phyloP scores from a whole-genome alignment of 2,888 invertebrate genomes.

The Diaprepes abbreviatus region DNA sequence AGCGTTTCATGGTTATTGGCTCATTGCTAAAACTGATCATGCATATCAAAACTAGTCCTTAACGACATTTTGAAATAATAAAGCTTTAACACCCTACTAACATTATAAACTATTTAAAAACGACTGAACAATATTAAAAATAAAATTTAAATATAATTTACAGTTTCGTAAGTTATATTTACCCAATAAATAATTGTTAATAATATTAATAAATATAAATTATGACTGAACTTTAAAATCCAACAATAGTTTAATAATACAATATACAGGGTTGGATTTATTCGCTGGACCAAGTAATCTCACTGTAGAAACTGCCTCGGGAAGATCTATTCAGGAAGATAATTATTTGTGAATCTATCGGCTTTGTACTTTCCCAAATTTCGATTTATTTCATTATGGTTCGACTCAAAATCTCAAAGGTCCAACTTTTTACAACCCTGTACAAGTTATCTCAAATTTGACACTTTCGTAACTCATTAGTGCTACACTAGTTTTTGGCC shows the following conservation, averaged over 20 bases:
- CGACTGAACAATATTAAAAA: slow-evolving; percentile 16
- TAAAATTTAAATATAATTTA: slow-evolving; percentile 25
- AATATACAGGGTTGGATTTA: slow-evolving; percentile 13
- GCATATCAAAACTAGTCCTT: not conserved
- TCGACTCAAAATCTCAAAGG: not conserved
- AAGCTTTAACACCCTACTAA: slow-evolving; percentile 23
- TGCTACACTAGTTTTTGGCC: too few species aligned
- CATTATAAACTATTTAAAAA: slow-evolving; percentile 19
- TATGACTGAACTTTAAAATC: slow-evolving; percentile 31
- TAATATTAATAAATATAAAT: slow-evolving; percentile 37
- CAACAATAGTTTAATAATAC: slow-evolving; percentile 22
- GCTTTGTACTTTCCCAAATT: not conserved
- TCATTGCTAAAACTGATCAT: too few species aligned
- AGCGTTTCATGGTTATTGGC: too few species aligned
- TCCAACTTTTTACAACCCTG: slow-evolving; percentile 27
- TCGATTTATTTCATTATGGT: not conserved
- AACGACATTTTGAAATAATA: slow-evolving; percentile 19
- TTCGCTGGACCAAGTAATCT: not conserved
- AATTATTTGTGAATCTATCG: not conserved
- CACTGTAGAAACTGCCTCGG: not conserved
- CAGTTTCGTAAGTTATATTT: slow-evolving; percentile 28
- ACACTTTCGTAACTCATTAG: too few species aligned
- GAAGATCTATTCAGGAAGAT: too few species aligned
- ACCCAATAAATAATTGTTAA: slow-evolving; percentile 36
- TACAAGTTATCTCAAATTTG: too few species aligned